Conservation (phyloP, 1,140 invertebrate species). For the Lycorma delicatula region DNA sequence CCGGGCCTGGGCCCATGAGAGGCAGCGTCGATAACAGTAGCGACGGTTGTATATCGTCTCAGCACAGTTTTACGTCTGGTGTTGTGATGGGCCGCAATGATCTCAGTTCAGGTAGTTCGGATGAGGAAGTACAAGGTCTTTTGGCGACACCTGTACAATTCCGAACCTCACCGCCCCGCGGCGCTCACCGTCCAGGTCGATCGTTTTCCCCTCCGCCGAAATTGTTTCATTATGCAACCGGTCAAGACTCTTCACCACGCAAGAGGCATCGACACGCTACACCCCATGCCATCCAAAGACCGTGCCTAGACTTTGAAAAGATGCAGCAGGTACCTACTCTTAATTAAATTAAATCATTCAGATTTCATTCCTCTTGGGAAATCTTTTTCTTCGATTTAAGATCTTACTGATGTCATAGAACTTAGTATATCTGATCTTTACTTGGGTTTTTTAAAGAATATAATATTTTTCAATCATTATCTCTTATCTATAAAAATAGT, state of each 20-base stretch:
- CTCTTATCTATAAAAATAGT: no score
- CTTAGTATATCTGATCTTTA: no score
- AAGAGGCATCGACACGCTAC: conserved; percentile 51
- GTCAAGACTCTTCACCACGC: conserved; percentile 39
- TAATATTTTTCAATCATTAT: no score
- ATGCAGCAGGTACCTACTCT: conserved; percentile 94
- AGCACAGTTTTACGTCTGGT: background rate
- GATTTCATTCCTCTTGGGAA: no score
- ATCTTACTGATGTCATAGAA: no score
- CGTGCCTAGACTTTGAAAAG: conserved; percentile 91
- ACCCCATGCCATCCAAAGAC: conserved; percentile 59
- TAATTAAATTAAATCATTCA: no score
- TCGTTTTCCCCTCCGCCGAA: conserved; percentile 63
- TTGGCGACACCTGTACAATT: conserved; percentile 65
- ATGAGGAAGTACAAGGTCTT: conserved; percentile 49
- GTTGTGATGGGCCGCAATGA: conserved; percentile 21
- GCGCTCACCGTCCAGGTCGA: conserved; percentile 37
- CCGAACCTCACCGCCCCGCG: conserved; percentile 72
- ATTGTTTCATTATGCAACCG: conserved; percentile 57
- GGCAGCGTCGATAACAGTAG: background rate
- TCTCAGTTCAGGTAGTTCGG: conserved; percentile 35
- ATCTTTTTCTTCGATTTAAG: no score
- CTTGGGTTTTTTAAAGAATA: no score
- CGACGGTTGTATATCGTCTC: background rate
- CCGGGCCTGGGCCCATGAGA: background rate